These are phyloP conservation scores for Argentina silus DNA, from an alignment of 2,797 vertebrate species.

Conservation along the genomic window DNA sequence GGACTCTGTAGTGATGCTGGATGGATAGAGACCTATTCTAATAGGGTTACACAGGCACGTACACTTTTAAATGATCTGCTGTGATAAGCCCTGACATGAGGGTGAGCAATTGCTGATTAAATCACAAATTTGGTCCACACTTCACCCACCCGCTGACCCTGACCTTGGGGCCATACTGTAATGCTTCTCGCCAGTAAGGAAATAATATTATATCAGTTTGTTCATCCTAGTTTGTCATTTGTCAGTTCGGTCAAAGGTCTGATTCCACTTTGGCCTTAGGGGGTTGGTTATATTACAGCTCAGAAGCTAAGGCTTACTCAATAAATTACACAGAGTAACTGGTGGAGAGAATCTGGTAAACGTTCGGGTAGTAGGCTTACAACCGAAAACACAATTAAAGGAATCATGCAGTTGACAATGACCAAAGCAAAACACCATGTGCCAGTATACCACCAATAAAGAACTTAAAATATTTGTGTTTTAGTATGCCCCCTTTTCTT, in stretches of 20 bases:
- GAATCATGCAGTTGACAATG: not conserved
- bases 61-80: slow-evolving; percentile 48
- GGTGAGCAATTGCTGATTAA: slow-evolving; percentile 63
- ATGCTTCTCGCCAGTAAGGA: slow-evolving; percentile 47
- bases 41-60: slow-evolving; percentile 46
- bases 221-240: slow-evolving; percentile 50
- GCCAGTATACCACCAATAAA: no score
- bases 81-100: slow-evolving; percentile 65
- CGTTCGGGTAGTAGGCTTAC: not conserved
- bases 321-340: slow-evolving; percentile 30
- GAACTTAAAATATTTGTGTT: not conserved
- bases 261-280: slow-evolving; percentile 43
- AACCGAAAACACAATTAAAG: not conserved
- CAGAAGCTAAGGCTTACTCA: slow-evolving; percentile 27
- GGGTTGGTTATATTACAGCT: slow-evolving; percentile 48
- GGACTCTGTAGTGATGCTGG: slow-evolving; percentile 39
- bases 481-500: slow-evolving; percentile 33
- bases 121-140: slow-evolving; percentile 34
- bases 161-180: slow-evolving; percentile 60
- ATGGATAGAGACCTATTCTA: slow-evolving; percentile 47
- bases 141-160: slow-evolving; percentile 42
- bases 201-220: slow-evolving; percentile 53
- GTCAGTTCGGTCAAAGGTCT: slow-evolving; percentile 58
- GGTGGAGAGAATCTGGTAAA: not conserved
- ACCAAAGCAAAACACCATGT: not conserved